Evolutionary conservation across 2,113 vertebrate genomes (phyloP).

Genomic region (Antechinus flavipes): DNA sequence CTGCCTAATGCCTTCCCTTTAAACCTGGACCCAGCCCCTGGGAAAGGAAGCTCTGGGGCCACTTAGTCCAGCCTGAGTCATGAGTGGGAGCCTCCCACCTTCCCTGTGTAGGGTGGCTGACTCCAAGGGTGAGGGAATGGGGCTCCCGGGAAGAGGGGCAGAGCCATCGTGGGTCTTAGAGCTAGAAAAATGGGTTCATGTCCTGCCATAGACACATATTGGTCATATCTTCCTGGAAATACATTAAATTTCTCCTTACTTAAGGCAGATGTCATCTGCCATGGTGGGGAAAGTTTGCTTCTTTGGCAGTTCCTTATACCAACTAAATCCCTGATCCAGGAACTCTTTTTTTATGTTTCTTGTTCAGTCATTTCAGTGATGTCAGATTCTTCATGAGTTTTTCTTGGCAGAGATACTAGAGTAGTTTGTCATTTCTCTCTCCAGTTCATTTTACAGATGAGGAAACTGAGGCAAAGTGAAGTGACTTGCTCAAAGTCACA

Average conservation of each 20-base stretch:
- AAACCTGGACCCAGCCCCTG: not conserved
- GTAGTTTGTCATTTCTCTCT: not conserved
- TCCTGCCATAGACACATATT: not conserved
- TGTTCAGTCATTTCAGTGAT: not conserved
- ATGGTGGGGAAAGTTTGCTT: not conserved
- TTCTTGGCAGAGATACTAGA: not conserved
- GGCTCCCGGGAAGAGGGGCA: not conserved
- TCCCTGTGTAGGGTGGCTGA: accelerated
- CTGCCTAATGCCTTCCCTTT: constrained; percentile 66
- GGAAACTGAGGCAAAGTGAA: not conserved
- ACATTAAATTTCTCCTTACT: not conserved
- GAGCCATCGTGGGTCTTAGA: not conserved
- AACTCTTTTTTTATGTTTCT: not conserved
- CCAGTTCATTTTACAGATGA: not conserved
- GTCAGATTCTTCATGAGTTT: not conserved
- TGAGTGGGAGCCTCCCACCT: too few relatives aligned
- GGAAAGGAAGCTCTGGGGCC: constrained; percentile 28
- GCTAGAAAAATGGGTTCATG: not conserved
- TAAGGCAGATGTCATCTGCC: not conserved
- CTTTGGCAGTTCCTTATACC: not conserved
- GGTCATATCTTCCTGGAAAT: not conserved
- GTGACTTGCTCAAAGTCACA: not conserved
- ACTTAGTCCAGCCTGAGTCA: not conserved
- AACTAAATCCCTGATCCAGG: not conserved
- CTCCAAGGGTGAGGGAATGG: not conserved